Conservation (phyloP, 2,797 vertebrate species). For the Myotis findleyi region DNA sequence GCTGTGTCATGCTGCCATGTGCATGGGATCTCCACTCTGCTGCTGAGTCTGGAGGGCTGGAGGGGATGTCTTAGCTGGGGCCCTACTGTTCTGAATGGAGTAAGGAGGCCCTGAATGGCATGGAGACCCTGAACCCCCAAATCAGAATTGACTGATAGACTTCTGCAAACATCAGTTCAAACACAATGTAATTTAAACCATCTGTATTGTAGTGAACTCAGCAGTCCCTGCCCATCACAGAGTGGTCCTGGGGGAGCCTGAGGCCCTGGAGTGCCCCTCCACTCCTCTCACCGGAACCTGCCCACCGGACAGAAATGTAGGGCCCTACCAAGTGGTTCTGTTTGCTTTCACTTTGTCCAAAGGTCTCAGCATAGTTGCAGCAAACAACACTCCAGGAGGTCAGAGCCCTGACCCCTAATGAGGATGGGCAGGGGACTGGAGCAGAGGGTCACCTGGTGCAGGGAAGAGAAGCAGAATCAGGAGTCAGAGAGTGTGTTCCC, state of each 20-base stretch:
- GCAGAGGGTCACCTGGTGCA: neutral
- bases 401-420: neutral
- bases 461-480: neutral
- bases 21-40: no score
- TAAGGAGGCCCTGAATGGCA: neutral
- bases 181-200: neutral
- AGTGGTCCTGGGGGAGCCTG: neutral
- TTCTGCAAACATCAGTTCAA: neutral
- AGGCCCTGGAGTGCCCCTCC: neutral
- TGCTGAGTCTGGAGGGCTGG: neutral
- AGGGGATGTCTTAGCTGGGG: neutral
- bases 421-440: neutral
- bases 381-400: neutral
- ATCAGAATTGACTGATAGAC: neutral
- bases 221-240: neutral
- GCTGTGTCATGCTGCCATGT: no score
- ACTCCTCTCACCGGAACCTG: neutral
- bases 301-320: neutral
- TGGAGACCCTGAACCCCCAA: neutral
- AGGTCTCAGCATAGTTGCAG: neutral
- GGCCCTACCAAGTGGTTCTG: fast-evolving
- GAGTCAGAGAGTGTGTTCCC: neutral
- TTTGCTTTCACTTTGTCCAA: neutral
- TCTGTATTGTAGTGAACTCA: neutral
- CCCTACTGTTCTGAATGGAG: neutral